Evolutionary conservation across 1,140 invertebrate genomes (phyloP).

Genomic region (Luehdorfia chinensis): DNA sequence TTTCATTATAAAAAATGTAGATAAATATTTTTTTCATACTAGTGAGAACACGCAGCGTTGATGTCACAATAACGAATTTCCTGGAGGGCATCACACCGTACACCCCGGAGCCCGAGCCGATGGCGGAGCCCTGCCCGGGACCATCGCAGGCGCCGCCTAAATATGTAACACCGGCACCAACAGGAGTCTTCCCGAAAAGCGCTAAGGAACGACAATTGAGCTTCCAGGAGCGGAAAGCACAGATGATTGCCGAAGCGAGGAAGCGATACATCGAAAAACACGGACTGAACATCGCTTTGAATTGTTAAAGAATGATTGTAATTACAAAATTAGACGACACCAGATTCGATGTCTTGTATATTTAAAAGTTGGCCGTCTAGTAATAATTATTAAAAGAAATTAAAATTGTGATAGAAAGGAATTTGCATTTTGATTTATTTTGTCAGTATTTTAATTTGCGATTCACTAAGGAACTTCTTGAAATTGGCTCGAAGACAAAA

Average conservation of each 20-base stretch:
- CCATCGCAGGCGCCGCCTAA: conserved; percentile 30
- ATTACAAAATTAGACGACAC: no score
- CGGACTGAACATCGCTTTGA: conserved; percentile 71
- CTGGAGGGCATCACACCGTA: conserved; percentile 85
- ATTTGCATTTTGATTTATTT: conserved; percentile 12
- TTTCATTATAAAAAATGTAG: no score
- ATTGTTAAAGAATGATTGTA: conserved; percentile 29
- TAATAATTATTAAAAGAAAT: conserved; percentile 3
- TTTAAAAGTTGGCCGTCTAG: conserved; percentile 2
- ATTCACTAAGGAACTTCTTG: no score
- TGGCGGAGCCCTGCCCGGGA: conserved; percentile 30
- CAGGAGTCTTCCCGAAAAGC: conserved; percentile 80
- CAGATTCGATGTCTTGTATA: conserved; percentile 3
- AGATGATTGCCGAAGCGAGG: conserved; percentile 87
- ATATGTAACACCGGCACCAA: conserved; percentile 52
- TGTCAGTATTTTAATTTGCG: no score
- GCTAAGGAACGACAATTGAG: conserved; percentile 78
- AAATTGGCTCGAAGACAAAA: no score
- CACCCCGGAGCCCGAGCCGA: conserved; percentile 76
- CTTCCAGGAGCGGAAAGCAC: conserved; percentile 86
- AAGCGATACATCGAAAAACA: conserved; percentile 89
- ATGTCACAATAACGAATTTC: conserved; percentile 89
- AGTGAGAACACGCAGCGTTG: conserved; percentile 87
- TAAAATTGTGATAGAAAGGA: conserved; percentile 15
- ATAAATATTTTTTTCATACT: conserved; percentile 62